A percentile compares a stretch with the other conserved stretches of the same genome.
phyloP scores from a whole-genome alignment of 2,888 invertebrate genomes.

The Ceramica pisi region DNA sequence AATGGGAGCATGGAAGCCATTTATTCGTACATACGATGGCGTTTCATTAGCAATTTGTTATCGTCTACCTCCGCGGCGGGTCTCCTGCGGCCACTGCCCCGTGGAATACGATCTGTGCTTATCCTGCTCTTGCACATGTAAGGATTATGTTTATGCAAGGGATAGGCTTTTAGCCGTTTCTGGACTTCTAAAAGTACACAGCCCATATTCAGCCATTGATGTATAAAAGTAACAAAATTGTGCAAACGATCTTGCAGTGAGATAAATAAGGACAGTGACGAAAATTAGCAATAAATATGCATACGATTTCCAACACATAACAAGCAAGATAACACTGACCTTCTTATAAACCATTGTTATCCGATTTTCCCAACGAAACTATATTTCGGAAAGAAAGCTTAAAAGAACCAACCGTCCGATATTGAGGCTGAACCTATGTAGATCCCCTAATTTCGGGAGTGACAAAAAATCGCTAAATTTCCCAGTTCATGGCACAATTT shows the following conservation, averaged over 20 bases:
- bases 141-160: background rate
- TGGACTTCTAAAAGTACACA: background rate
- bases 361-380: conserved; percentile 40
- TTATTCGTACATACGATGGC: conserved; percentile 61
- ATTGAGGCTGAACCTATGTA: conserved; percentile 43
- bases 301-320: conserved; percentile 11
- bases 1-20: conserved; percentile 60
- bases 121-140: background rate
- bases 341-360: conserved; percentile 46
- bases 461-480: conserved; percentile 65
- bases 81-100: conserved; percentile 43
- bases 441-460: conserved; percentile 55
- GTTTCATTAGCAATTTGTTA: conserved; percentile 68
- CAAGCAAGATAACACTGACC: conserved; percentile 31
- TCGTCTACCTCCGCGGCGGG: conserved; percentile 54
- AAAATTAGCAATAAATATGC: conserved; percentile 41
- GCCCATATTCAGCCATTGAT: too few species aligned
- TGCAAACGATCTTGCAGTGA: background rate
- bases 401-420: conserved; percentile 29
- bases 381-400: conserved; percentile 28
- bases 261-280: background rate
- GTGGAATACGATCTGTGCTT: conserved; percentile 32
- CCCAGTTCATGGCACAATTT: conserved; percentile 66
- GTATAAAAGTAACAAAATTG: background rate
- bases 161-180: background rate